These are phyloP conservation scores for Nudaria mundana DNA, from an alignment of 2,888 invertebrate genomes.

Conservation along the genomic window DNA sequence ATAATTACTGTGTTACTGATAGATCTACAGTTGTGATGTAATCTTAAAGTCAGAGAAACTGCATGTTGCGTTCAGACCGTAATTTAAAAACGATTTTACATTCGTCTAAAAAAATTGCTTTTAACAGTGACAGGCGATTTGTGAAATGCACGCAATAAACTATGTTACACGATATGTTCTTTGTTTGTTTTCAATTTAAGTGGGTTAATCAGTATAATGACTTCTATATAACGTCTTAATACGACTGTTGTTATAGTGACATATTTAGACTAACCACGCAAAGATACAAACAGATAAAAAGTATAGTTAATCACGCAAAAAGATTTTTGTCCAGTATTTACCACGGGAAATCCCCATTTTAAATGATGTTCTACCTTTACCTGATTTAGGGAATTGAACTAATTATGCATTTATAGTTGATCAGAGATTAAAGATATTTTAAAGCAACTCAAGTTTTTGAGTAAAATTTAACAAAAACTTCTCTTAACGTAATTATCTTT, in stretches of 20 bases:
- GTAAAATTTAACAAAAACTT: no score
- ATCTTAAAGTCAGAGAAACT: slow-evolving; percentile 27
- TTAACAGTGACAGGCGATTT: slow-evolving; percentile 29
- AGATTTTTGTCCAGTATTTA: no score
- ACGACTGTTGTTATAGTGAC: not conserved
- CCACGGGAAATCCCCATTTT: no score
- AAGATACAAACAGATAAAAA: no score
- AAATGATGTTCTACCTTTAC: no score
- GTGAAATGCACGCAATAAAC: slow-evolving; percentile 29
- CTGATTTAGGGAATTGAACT: no score
- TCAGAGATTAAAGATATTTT: no score
- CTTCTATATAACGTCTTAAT: not conserved
- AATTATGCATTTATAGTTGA: no score
- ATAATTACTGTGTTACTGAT: not conserved
- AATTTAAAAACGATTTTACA: slow-evolving; percentile 26
- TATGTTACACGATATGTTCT: slow-evolving; percentile 18
- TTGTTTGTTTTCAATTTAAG: slow-evolving; percentile 14
- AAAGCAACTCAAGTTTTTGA: no score
- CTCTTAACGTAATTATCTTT: no score
- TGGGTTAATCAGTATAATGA: slow-evolving; percentile 23
- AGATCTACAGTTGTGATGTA: slow-evolving; percentile 26
- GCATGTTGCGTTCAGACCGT: slow-evolving; percentile 24
- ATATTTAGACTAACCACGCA: not conserved
- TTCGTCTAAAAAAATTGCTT: slow-evolving; percentile 31
- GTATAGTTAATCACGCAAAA: no score